phyloP scores from a whole-genome alignment of 2,888 invertebrate species.

The Pterostichus niger region DNA sequence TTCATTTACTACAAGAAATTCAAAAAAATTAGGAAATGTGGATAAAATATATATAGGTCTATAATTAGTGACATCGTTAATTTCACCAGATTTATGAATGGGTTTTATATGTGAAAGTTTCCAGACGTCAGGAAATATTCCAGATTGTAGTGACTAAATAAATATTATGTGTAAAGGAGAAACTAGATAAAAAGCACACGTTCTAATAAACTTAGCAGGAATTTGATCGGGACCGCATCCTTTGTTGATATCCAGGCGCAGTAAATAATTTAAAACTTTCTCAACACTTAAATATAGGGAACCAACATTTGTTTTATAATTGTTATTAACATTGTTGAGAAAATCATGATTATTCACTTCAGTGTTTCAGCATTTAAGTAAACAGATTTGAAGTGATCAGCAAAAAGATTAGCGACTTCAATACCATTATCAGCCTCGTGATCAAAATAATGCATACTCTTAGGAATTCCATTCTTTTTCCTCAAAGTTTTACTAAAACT shows the following conservation, averaged over 20 bases:
- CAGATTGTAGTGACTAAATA: not conserved
- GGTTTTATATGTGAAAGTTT: too few relatives aligned
- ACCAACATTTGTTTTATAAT: not conserved
- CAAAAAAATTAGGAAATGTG: too few relatives aligned
- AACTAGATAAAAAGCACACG: too few relatives aligned
- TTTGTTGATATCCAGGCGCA: not conserved
- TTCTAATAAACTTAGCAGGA: too few relatives aligned
- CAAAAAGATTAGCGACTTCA: conserved; percentile 33
- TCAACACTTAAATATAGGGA: not conserved
- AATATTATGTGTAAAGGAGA: too few relatives aligned
- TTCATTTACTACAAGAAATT: too few relatives aligned
- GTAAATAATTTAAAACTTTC: conserved; percentile 12
- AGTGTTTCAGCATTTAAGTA: not conserved
- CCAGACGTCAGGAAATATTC: conserved; percentile 15
- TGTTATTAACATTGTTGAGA: not conserved
- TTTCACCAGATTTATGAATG: too few relatives aligned
- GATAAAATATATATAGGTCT: too few relatives aligned
- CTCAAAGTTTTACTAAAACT: not conserved
- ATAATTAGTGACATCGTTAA: too few relatives aligned
- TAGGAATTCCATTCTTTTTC: conserved; percentile 21
- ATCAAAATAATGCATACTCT: conserved; percentile 7
- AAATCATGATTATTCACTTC: too few relatives aligned
- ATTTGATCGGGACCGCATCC: conserved; percentile 29
- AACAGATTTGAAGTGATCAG: conserved; percentile 45
- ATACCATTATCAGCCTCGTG: conserved; percentile 6